Conservation (phyloP, 2,797 vertebrate genomes). For the Crocidura indochinensis region DNA sequence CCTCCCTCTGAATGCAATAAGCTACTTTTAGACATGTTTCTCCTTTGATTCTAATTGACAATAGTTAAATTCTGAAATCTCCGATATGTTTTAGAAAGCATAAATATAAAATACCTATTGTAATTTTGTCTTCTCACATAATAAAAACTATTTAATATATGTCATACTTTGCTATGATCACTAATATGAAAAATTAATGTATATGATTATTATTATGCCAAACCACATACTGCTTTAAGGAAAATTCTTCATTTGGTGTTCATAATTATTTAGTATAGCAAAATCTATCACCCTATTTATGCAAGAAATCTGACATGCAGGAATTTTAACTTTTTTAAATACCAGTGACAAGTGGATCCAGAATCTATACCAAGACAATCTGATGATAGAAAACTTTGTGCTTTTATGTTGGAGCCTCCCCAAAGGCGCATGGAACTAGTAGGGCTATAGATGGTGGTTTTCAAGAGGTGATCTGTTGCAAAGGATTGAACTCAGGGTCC, state of each 20-base stretch:
- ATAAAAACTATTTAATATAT: not conserved
- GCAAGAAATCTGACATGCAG: not conserved
- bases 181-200: not conserved
- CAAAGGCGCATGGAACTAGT: too few relatives aligned
- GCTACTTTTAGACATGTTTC: slow-evolving; percentile 42
- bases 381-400: not conserved
- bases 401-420: too few relatives aligned
- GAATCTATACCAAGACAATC: not conserved
- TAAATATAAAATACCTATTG: not conserved
- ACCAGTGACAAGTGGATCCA: not conserved
- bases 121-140: not conserved
- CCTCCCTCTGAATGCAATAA: not conserved
- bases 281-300: not conserved
- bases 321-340: not conserved
- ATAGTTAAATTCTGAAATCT: slow-evolving; percentile 24
- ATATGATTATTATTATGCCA: slow-evolving; percentile 5
- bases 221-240: not conserved
- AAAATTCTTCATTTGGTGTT: not conserved
- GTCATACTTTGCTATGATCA: not conserved
- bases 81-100: not conserved
- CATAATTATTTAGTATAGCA: not conserved
- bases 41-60: not conserved
- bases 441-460: too few relatives aligned
- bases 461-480: too few relatives aligned
- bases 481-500: too few relatives aligned